phyloP scores from a whole-genome alignment of 2,888 invertebrate genomes.

The Salpingus planirostris region DNA sequence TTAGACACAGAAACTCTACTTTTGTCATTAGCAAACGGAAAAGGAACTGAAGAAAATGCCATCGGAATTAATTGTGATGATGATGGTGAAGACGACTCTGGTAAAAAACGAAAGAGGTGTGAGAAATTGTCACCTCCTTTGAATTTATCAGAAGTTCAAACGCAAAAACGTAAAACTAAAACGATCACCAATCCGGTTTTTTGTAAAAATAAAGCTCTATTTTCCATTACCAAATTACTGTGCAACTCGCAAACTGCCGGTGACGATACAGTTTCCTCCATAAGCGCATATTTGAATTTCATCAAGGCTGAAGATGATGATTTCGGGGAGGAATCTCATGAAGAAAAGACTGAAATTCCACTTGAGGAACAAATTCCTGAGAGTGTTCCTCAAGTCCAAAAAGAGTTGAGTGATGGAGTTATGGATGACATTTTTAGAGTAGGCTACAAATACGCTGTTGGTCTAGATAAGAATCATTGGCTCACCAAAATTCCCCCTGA shows the following conservation, averaged over 20 bases:
- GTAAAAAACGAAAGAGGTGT: slow-evolving; percentile 3
- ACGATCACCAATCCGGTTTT: no score
- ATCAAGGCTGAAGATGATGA: no score
- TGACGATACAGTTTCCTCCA: no score
- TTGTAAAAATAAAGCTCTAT: slow-evolving; percentile 31
- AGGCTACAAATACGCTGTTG: slow-evolving; percentile 27
- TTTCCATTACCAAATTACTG: slow-evolving; percentile 26
- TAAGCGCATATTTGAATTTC: no score
- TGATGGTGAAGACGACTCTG: slow-evolving; percentile 5
- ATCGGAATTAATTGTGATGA: slow-evolving; percentile 1
- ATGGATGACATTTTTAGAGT: slow-evolving; percentile 29
- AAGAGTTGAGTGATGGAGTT: no score
- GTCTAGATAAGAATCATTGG: slow-evolving; percentile 13
- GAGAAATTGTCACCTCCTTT: slow-evolving; percentile 6
- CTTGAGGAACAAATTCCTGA: no score
- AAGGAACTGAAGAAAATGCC: not conserved
- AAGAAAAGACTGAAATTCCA: no score
- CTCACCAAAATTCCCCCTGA: slow-evolving; percentile 14
- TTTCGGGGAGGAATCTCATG: no score
- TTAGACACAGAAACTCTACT: no score
- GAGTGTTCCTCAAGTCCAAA: no score
- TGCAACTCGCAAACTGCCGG: no score
- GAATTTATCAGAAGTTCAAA: slow-evolving; percentile 1
- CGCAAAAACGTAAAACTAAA: slow-evolving; percentile 3
- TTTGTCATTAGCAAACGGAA: slow-evolving; percentile 2